A percentile compares a stretch with the other conserved stretches of the same genome.
Conservation (phyloP, 1,140 invertebrate genomes). For the Homarus americanus region DNA sequence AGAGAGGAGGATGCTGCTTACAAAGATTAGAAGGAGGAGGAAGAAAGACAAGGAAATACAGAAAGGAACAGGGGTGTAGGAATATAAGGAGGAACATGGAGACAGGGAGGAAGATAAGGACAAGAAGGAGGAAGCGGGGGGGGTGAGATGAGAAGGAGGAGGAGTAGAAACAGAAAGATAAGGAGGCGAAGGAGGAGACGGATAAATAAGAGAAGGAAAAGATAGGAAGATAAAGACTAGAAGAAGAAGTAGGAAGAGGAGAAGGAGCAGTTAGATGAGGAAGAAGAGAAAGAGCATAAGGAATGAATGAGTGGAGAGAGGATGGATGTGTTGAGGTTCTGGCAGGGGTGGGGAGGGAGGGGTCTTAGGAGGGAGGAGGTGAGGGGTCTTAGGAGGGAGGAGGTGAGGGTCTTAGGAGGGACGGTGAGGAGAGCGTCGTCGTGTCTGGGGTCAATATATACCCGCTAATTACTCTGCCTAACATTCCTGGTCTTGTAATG, state of each 20-base stretch:
- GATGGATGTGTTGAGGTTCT: neutral
- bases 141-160: too few species aligned
- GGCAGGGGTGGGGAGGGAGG: neutral
- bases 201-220: too few species aligned
- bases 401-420: too few species aligned
- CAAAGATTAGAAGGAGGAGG: neutral
- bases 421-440: neutral
- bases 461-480: conserved; percentile 9
- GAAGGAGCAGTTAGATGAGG: neutral
- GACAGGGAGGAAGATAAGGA: too few species aligned
- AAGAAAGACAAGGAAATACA: neutral
- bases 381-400: too few species aligned
- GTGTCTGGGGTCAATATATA: neutral
- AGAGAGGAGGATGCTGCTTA: neutral
- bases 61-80: neutral
- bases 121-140: too few species aligned
- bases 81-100: too few species aligned
- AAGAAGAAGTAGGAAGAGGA: neutral
- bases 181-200: too few species aligned
- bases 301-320: neutral
- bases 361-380: neutral
- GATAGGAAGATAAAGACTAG: neutral
- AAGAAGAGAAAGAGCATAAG: neutral
- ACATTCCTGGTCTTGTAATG: neutral
- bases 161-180: too few species aligned